Conservation (phyloP, 2,113 vertebrate species). For the Felis chaus region DNA sequence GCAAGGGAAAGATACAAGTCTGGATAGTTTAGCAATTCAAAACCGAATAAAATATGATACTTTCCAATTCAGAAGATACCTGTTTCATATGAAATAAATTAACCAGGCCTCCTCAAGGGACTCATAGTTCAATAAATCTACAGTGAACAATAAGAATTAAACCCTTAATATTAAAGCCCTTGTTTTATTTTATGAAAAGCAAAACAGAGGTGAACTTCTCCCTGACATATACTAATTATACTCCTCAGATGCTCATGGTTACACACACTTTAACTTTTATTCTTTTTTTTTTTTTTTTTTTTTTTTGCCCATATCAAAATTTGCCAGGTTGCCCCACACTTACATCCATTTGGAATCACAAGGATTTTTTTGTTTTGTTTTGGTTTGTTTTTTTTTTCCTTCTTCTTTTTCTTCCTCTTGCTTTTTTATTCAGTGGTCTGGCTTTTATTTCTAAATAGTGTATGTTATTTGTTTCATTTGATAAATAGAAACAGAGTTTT, state of each 20-base stretch:
- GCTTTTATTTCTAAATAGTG: not conserved
- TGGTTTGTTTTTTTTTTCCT: not conserved
- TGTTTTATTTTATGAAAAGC: conserved; percentile 73
- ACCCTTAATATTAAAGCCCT: conserved; percentile 52
- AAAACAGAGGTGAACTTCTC: conserved; percentile 58
- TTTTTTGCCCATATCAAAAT: not conserved
- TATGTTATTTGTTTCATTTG: conserved; percentile 24
- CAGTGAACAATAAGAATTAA: conserved; percentile 59
- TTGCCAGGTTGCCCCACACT: not conserved
- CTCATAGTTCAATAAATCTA: conserved; percentile 71
- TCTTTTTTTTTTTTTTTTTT: not conserved
- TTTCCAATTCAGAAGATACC: conserved; percentile 40
- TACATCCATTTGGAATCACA: conserved; percentile 40
- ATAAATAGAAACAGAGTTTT: not conserved
- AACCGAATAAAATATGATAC: conserved; percentile 55
- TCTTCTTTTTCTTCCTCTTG: not conserved
- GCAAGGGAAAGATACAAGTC: conserved; percentile 40
- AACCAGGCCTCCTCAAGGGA: conserved; percentile 48
- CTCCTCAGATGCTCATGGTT: not conserved
- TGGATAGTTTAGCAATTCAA: conserved; percentile 19
- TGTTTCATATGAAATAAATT: conserved; percentile 67
- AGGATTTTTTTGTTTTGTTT: not conserved
- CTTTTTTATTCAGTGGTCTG: not conserved
- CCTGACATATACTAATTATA: conserved; percentile 45
- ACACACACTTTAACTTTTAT: not conserved